Base-by-base conservation (phyloP, 1,140 invertebrate genomes). In the Macrosteles quadrilineatus region DNA sequence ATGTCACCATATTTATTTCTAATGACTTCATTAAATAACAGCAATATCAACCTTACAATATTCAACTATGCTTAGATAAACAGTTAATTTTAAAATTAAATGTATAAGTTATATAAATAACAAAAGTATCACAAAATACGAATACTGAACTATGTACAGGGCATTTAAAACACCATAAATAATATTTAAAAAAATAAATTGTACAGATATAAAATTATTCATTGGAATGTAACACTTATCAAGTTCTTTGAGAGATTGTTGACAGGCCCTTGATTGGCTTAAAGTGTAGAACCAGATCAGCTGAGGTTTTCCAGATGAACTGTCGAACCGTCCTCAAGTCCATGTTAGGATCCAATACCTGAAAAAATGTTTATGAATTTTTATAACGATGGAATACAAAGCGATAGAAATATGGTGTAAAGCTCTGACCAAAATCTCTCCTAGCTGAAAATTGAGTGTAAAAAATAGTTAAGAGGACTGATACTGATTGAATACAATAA, bases 281-380 rank as follows among this genome's bases (percentile, higher is more conserved):
- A 45, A 74, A 99, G 82, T 96, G 90, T 74, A 99, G 87, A 71
- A 95, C 95, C 75, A 99, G 87, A 83, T 99, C 98, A 66, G 94
- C 92, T 68, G 93, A 94, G 76, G 90, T 92, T 82, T 99, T 99
- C 97, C 97, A 99, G 73, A 98, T 97, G 77, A 98, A 98, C 84
- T 99, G 94, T 76, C 95, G 91, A 0, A 99, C 97, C 53, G 97
- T 99, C 77, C 98, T 85, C 68, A 99, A 85, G 82, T 99, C 98
- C 96, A 99, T 97, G 72, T 95, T 95, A 0, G 96, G 95, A 85
- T 99, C 96, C 66, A 99, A 84, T 59, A 97, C 89, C 92, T 96
- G 78, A 67, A 84, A 84, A 74, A 77, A 74, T 75, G 55, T 64
- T 23, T 23, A 43, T 30, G 6, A 71, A 19, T n/a, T 68, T 50